A percentile compares a stretch with the other conserved stretches of the same genome.
Evolutionary conservation across 2,113 vertebrate species (phyloP).

Genomic region (Edolisoma coerulescens): DNA sequence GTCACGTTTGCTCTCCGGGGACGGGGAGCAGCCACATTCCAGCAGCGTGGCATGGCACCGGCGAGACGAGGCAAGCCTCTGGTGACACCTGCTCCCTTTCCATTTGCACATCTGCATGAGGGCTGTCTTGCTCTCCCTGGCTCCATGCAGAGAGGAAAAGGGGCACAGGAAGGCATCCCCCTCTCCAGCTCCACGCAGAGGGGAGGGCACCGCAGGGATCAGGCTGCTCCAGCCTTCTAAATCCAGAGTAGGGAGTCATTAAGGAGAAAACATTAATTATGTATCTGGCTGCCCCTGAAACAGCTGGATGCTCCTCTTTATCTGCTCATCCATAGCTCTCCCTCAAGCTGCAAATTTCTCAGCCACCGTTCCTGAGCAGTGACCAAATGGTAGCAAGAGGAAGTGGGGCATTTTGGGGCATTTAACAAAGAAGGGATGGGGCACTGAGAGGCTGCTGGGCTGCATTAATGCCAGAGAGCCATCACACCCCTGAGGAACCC

Average conservation of each 20-base stretch:
- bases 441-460: background rate
- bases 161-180: background rate
- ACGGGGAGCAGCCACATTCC: constrained; percentile 8
- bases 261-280: background rate
- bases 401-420: background rate
- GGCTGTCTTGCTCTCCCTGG: background rate
- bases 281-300: background rate
- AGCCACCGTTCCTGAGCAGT: background rate
- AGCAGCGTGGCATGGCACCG: rapidly evolving
- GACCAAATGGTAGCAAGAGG: background rate
- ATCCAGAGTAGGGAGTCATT: background rate
- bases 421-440: background rate
- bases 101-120: background rate
- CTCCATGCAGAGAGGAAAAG: background rate
- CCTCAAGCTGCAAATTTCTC: background rate
- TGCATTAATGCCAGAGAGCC: background rate
- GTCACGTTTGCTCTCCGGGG: background rate
- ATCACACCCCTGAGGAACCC: background rate
- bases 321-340: background rate
- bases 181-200: background rate
- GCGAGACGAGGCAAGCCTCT: background rate
- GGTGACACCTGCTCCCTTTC: background rate
- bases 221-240: background rate
- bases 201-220: background rate
- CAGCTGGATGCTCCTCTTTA: background rate